Evolutionary conservation across 2,888 invertebrate species (phyloP), one percentile per base, ranked within the genome.

Genomic region (Argyra leucocephala): DNA sequence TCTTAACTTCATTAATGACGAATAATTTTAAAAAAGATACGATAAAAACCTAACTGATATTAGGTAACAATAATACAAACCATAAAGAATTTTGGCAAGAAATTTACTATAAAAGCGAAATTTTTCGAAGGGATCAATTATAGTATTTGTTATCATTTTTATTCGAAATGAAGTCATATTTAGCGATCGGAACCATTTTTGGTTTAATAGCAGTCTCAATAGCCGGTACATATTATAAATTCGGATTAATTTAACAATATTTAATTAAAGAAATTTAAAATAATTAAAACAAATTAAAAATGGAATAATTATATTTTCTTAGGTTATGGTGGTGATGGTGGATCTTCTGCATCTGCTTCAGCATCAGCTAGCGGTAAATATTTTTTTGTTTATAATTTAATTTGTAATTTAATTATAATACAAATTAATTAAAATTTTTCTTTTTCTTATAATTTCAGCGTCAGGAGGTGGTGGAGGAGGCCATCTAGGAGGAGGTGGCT

Each of bases 61-160:
- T n/a, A n/a, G n/a, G n/a, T n/a, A n/a, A n/a, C n/a, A n/a, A n/a
- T n/a, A n/a, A n/a, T n/a, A n/a, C n/a, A n/a, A n/a, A n/a, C n/a
- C n/a, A n/a, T n/a, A n/a, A n/a, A n/a, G n/a, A n/a, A n/a, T 31
- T 31, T 48, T 48, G 48, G 3, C 48, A 48, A 48, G 5, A 48
- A 48, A 12, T 48, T 48, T 48, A n/a, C 48, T 48, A 48, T 48
- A 48, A 48, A 48, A 48, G 48, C 48, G n/a, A 48, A 31, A 31
- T 31, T 10, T 10, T 48, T 48, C 12, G 7, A 15, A 18, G 48
- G 15, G 48, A 48, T 48, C 3, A 18, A 48, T 18, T 48, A 48
- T 48, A 48, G 48, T 48, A 48, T 15, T 18, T 18, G 5, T 5
- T 1, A 18, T 15, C 5, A 18, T n/a, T 48, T 15, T 48, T 48